These are phyloP conservation scores for Glomeris maerens DNA, from an alignment of 1,140 invertebrate species.

Conservation along the genomic window DNA sequence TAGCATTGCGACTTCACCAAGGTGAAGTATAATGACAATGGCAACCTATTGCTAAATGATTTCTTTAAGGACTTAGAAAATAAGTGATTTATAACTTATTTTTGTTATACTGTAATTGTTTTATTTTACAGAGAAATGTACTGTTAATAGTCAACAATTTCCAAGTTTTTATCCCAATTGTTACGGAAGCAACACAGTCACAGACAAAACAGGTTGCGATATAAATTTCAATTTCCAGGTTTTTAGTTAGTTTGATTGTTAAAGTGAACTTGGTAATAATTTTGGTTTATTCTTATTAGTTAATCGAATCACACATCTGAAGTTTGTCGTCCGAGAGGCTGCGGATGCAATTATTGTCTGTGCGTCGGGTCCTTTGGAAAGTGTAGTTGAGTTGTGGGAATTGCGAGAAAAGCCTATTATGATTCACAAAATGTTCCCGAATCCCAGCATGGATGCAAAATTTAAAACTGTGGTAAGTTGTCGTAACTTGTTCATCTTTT, in stretches of 20 bases:
- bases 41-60: no score
- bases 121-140: constrained; percentile 33
- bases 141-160: constrained; percentile 52
- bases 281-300: constrained; percentile 23
- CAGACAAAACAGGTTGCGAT: constrained; percentile 12
- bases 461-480: constrained; percentile 50
- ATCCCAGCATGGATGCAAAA: constrained; percentile 33
- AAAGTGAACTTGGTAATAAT: constrained; percentile 14
- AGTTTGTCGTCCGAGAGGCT: constrained; percentile 65
- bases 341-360: constrained; percentile 63
- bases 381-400: constrained; percentile 73
- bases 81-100: no score
- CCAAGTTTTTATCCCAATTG: constrained; percentile 65
- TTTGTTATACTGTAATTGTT: no score
- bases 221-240: not conserved
- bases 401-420: constrained; percentile 58
- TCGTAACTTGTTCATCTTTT: constrained; percentile 8
- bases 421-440: constrained; percentile 59
- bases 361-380: constrained; percentile 42
- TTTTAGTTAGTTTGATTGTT: constrained; percentile 1
- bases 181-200: constrained; percentile 36
- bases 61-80: no score
- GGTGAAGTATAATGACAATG: no score
- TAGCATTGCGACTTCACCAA: constrained; percentile 35
- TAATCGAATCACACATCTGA: constrained; percentile 48